phyloP scores from a whole-genome alignment of 1,140 invertebrate species.

The Sminthurinus signatus region DNA sequence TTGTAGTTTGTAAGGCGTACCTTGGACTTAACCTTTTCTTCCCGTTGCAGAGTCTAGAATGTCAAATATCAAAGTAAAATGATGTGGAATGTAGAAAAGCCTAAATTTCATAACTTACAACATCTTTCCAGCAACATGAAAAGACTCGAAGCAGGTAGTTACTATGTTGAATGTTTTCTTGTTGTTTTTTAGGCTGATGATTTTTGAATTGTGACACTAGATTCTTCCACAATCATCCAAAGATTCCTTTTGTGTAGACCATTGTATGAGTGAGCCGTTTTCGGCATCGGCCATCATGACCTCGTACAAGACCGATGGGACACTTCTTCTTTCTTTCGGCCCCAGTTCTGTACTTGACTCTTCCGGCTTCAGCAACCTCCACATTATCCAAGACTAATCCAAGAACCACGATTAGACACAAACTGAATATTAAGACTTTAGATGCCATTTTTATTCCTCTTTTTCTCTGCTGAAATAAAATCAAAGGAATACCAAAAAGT shows the following conservation, averaged over 20 bases:
- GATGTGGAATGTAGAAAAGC: no score
- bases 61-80: no score
- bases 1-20: no score
- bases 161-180: no score
- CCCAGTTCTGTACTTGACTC: not conserved
- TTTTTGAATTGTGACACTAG: no score
- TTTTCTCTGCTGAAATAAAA: not conserved
- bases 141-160: no score
- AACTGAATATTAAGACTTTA: not conserved
- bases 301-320: not conserved
- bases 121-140: no score
- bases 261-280: not conserved
- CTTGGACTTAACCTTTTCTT: no score
- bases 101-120: no score
- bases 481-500: not conserved
- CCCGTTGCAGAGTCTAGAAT: no score
- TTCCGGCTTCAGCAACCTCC: not conserved
- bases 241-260: conserved; percentile 6
- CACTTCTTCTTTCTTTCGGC: not conserved
- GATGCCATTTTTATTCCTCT: not conserved
- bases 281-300: conserved; percentile 4
- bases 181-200: no score
- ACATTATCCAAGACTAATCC: not conserved
- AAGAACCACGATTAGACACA: conserved; percentile 1
- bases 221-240: no score